Percentiles rank a stretch among this genome's conserved stretches.
Evolutionary conservation across 1,140 invertebrate species (phyloP).

Genomic region (Acyrthosiphon pisum): DNA sequence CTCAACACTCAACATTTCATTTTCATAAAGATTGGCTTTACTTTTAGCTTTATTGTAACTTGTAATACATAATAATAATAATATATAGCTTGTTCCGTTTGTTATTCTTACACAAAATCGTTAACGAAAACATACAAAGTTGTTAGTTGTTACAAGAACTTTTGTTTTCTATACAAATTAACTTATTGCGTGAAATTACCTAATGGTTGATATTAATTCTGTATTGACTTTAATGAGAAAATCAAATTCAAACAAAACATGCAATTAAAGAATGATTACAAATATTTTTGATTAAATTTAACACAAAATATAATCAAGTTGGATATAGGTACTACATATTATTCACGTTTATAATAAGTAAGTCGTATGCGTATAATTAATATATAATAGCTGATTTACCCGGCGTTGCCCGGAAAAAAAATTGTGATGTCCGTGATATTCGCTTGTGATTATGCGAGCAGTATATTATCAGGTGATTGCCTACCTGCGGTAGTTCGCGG

Average conservation of each 20-base stretch:
- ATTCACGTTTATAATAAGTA: background rate
- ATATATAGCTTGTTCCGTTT: background rate
- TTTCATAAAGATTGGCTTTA: background rate
- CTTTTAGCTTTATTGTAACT: background rate
- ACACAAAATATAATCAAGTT: background rate
- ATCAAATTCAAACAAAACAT: background rate
- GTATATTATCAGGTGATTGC: too few species aligned
- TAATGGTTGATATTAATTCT: background rate
- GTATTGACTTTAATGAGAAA: too few species aligned
- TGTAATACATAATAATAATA: background rate
- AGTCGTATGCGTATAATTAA: background rate
- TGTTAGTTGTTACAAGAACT: background rate
- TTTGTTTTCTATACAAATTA: background rate
- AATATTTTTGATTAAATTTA: background rate
- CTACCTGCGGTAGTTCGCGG: too few species aligned
- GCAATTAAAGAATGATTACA: background rate
- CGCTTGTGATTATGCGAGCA: too few species aligned
- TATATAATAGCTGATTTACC: background rate
- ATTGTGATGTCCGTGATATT: too few species aligned
- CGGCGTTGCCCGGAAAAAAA: too few species aligned
- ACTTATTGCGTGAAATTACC: background rate
- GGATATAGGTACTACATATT: background rate
- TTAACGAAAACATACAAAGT: background rate
- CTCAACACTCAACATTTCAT: background rate
- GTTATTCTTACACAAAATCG: background rate